Evolutionary conservation across 2,888 invertebrate species (phyloP), one percentile per base, ranked within the genome.

Genomic region (Branchellion lobata): DNA sequence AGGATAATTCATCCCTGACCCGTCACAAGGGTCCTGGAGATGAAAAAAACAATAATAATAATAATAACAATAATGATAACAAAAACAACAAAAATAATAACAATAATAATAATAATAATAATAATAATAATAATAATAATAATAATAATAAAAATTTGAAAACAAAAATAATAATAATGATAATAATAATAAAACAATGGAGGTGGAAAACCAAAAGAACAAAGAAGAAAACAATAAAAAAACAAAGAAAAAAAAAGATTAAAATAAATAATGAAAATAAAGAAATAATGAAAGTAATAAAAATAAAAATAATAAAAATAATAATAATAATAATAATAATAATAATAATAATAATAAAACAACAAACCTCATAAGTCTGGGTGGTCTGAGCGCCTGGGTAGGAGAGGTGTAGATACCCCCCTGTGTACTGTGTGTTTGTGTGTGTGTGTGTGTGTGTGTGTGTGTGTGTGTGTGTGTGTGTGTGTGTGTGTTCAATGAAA

Each of bases 321-420:
- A 73, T 40, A 40, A 36, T 40, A 40, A n/a, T 40, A n/a, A 11
- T 11, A 40, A 73, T 34, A n/a, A n/a, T 11, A 73, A 11, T 34
- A 34, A 73, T 40, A 21, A 73, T 73, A 33, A 27, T 8, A 24
- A 27, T 51, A 47, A 51, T 74, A 47, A 51, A 74, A 40, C 18
- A 24, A 27, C 18, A 14, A 29, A 75, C 77, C 65, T 77, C 77
- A 11, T 61, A 29, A 21, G 61, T 31, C 14, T 61, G 61, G 33
- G 33, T 31, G 24, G 77, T 21, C 27, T 51, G 75, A 24, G 51
- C 29, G 21, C 61, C 34, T 0, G 77, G 65, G 40, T 77, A 77
- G 57, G 77, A 61, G 24, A 77, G 24, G n/a, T 77, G 77, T 53
- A 77, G 31, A 65, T 77, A 77, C 14, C 57, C 69, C 27, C 33